A percentile compares a stretch with the other conserved stretches of the same genome.
These are phyloP conservation scores for Agrilus cyanescens DNA, from an alignment of 2,888 invertebrate species.

Conservation along the genomic window DNA sequence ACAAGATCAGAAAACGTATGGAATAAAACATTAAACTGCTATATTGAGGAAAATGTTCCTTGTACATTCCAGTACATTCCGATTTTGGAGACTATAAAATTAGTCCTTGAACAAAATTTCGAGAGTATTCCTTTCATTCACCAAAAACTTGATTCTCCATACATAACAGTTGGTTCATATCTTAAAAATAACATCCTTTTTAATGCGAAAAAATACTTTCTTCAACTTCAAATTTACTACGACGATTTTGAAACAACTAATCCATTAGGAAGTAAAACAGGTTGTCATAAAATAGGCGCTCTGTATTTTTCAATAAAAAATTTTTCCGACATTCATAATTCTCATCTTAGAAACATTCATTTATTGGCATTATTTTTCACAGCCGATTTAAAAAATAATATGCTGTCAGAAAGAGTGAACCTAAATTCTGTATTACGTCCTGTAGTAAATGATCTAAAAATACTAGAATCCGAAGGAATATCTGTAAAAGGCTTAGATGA, in stretches of 20 bases:
- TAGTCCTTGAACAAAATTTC: constrained; percentile 1
- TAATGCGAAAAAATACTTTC: neutral
- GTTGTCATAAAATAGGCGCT: constrained; percentile 15
- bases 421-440: constrained; percentile 9
- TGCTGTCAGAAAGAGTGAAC: neutral
- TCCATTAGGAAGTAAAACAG: constrained; percentile 15
- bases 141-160: too few species aligned
- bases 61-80: constrained; percentile 10
- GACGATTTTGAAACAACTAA: constrained; percentile 16
- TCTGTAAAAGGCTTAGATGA: constrained; percentile 2
- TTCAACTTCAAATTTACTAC: constrained; percentile 10
- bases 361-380: constrained; percentile 12
- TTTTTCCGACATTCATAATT: constrained; percentile 10
- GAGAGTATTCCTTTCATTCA: neutral
- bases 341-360: constrained; percentile 10
- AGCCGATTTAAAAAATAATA: constrained; percentile 11
- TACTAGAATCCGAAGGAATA: constrained; percentile 12
- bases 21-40: constrained; percentile 2
- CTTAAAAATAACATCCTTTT: constrained; percentile 8
- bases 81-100: constrained; percentile 6
- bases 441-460: constrained; percentile 12
- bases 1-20: constrained; percentile 2
- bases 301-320: constrained; percentile 14
- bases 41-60: constrained; percentile 9
- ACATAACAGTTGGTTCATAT: constrained; percentile 4